phyloP scores from a whole-genome alignment of 2,888 invertebrate genomes.

The Polydrusus pterygomalis region DNA sequence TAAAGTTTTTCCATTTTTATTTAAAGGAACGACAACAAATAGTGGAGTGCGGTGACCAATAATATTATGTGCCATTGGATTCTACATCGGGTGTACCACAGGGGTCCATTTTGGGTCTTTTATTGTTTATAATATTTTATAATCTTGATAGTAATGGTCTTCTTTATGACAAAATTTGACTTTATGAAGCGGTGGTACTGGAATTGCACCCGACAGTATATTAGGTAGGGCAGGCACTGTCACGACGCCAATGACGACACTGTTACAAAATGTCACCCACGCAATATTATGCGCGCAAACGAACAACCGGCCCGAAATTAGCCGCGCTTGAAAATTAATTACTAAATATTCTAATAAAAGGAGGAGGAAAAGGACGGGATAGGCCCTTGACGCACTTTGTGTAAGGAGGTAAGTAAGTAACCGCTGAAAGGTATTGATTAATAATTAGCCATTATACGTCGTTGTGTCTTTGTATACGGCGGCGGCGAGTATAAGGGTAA shows the following conservation, averaged over 20 bases:
- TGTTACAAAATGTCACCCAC: conserved; percentile 23
- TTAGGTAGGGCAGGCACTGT: too few species aligned
- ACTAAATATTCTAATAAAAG: conserved; percentile 69
- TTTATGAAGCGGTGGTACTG: too few species aligned
- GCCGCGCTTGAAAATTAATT: conserved; percentile 70
- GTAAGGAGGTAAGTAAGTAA: conserved; percentile 70
- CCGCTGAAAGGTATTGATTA: conserved; percentile 71
- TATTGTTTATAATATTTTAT: too few species aligned
- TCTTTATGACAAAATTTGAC: too few species aligned
- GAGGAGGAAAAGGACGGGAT: conserved; percentile 71
- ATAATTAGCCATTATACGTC: conserved; percentile 66
- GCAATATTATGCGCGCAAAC: conserved; percentile 25
- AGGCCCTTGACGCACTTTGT: conserved; percentile 67
- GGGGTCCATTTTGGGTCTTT: too few species aligned
- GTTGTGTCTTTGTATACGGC: conserved; percentile 60
- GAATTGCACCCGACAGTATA: too few species aligned
- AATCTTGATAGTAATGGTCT: too few species aligned
- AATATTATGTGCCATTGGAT: too few species aligned
- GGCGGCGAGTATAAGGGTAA: conserved; percentile 48
- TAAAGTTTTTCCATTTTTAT: too few species aligned
- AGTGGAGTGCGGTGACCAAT: too few species aligned
- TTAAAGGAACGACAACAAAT: too few species aligned
- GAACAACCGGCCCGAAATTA: conserved; percentile 34
- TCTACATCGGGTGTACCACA: too few species aligned
- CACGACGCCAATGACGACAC: conserved; percentile 26